phyloP scores from a whole-genome alignment of 2,888 invertebrate species.

The Ornithoptera alexandrae region DNA sequence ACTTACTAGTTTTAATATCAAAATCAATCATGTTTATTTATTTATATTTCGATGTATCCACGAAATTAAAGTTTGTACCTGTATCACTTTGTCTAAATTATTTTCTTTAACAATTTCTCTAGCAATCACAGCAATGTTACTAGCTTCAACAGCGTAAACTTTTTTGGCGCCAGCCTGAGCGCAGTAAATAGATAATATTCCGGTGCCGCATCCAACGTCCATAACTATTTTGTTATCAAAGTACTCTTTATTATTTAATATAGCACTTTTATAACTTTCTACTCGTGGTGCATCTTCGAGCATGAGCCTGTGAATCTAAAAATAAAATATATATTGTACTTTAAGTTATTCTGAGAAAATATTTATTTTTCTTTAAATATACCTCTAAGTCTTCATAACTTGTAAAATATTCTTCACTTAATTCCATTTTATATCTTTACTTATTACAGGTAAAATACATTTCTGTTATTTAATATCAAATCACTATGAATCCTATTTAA shows the following conservation, averaged over 20 bases:
- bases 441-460: neutral
- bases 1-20: neutral
- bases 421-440: conserved; percentile 38
- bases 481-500: neutral
- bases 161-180: conserved; percentile 93
- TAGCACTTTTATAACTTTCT: conserved; percentile 89
- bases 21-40: neutral
- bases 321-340: conserved; percentile 8
- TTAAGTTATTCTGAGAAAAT: neutral
- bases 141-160: conserved; percentile 93
- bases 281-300: conserved; percentile 87
- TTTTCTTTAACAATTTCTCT: conserved; percentile 86
- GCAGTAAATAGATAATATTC: conserved; percentile 93
- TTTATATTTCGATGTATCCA: neutral
- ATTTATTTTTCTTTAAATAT: conserved; percentile 30
- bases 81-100: conserved; percentile 81
- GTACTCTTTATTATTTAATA: conserved; percentile 81
- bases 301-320: conserved; percentile 89
- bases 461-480: neutral
- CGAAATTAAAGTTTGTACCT: conserved; percentile 67
- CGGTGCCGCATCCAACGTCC: conserved; percentile 93
- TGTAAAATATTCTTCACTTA: conserved; percentile 78
- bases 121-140: conserved; percentile 83
- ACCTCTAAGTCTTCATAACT: conserved; percentile 90
- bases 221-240: conserved; percentile 90